Conservation (phyloP, 2,113 vertebrate genomes). For the Alligator mississippiensis region DNA sequence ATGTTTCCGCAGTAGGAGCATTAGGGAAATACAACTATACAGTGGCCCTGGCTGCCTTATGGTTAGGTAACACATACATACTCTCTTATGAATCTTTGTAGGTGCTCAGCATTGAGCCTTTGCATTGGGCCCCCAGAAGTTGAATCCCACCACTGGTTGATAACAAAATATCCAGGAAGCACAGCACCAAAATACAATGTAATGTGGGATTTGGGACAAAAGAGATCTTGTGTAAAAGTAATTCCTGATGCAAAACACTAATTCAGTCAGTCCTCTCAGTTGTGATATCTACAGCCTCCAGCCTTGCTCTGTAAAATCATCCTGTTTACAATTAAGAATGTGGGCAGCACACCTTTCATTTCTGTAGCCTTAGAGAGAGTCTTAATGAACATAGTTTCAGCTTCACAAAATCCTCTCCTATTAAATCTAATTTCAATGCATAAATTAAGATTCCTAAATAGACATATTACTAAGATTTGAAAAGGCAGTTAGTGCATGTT, state of each 20-base stretch:
- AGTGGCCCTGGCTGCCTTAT: no score
- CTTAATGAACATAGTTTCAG: not conserved
- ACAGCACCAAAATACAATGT: not conserved
- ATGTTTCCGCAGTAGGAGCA: not conserved
- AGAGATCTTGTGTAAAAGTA: not conserved
- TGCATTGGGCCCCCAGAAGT: no score
- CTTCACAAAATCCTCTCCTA: not conserved
- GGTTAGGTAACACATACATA: no score
- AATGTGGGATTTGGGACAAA: not conserved
- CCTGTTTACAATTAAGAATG: accelerated
- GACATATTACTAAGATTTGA: not conserved
- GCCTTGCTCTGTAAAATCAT: accelerated
- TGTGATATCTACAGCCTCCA: not conserved
- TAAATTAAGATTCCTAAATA: constrained; percentile 20
- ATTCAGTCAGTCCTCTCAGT: no score
- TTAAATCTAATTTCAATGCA: constrained; percentile 43
- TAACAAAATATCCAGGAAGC: not conserved
- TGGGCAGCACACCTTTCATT: not conserved
- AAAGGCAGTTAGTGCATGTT: constrained; percentile 5
- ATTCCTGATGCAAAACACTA: not conserved
- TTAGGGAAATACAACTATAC: no score
- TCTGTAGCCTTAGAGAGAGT: not conserved
- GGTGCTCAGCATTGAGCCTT: no score
- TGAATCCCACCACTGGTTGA: not conserved
- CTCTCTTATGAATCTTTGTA: no score